Evolutionary conservation across 2,113 vertebrate species (phyloP).

Genomic region (Menura novaehollandiae): DNA sequence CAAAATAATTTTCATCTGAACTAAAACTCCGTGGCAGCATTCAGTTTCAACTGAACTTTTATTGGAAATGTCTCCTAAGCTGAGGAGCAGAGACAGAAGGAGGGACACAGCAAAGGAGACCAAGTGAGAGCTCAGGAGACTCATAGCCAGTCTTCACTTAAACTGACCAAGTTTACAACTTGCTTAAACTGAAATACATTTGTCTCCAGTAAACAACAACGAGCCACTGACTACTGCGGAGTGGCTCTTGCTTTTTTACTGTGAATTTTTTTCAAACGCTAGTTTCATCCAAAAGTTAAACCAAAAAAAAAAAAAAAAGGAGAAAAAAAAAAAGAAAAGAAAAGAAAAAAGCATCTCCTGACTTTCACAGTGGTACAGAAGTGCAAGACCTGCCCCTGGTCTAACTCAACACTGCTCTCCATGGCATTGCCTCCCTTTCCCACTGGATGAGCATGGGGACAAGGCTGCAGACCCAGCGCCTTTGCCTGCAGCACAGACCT

Average conservation of each 20-base stretch:
- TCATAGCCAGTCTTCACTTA: not conserved
- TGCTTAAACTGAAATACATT: not conserved
- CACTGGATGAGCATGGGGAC: fast-evolving
- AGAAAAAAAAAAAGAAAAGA: too few species aligned
- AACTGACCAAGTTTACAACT: not conserved
- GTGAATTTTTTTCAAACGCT: not conserved
- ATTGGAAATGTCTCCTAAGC: not conserved
- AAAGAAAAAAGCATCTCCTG: too few species aligned
- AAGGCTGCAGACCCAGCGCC: not conserved
- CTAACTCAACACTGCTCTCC: not conserved
- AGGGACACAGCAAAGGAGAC: not conserved
- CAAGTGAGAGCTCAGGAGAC: not conserved
- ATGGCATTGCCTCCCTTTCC: fast-evolving
- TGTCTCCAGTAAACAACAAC: not conserved
- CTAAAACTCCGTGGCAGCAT: not conserved
- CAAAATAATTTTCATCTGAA: not conserved
- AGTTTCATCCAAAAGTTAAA: not conserved
- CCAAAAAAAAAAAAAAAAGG: not conserved
- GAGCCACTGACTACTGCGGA: not conserved
- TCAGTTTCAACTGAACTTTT: not conserved
- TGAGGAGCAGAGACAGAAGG: not conserved
- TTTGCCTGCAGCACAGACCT: not conserved
- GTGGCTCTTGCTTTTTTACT: not conserved
- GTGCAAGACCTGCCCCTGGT: not conserved
- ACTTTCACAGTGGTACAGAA: not conserved